These are phyloP conservation scores for Eupithecia centaureata DNA, from an alignment of 2,888 invertebrate genomes.

Conservation along the genomic window DNA sequence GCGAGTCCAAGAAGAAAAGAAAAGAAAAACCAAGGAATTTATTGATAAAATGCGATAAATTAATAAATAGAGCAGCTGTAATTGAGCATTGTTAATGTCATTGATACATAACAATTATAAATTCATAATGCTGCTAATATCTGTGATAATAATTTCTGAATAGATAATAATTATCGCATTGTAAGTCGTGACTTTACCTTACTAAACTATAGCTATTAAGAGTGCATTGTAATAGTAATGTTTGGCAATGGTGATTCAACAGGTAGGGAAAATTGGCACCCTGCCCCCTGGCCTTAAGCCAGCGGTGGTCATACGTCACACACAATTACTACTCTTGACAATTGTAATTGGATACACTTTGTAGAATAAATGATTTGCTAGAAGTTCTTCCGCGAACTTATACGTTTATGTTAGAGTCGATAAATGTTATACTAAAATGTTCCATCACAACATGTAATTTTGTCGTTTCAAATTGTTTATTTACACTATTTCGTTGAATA, in stretches of 20 bases:
- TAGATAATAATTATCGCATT: too few relatives aligned
- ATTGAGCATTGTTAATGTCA: too few relatives aligned
- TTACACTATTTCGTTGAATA: neutral
- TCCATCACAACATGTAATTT: neutral
- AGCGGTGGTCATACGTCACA: slow-evolving; percentile 64
- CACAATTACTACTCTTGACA: slow-evolving; percentile 59
- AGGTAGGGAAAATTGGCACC: slow-evolving; percentile 69
- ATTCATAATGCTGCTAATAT: too few relatives aligned
- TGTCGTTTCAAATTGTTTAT: neutral
- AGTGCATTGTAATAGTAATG: slow-evolving; percentile 28
- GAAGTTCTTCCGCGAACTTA: slow-evolving; percentile 23
- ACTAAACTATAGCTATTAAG: too few relatives aligned
- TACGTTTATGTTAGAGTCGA: neutral
- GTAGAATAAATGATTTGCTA: slow-evolving; percentile 28
- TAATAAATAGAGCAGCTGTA: too few relatives aligned
- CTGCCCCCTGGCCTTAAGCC: slow-evolving; percentile 71
- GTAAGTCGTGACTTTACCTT: too few relatives aligned
- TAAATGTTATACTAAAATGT: neutral
- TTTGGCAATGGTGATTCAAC: slow-evolving; percentile 63
- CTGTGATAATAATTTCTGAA: too few relatives aligned
- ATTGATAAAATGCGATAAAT: too few relatives aligned
- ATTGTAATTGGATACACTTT: slow-evolving; percentile 51
- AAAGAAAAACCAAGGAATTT: too few relatives aligned
- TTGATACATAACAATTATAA: too few relatives aligned
- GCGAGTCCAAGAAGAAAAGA: too few relatives aligned